Percentiles rank a stretch among this genome's conserved stretches.
Evolutionary conservation across 2,113 vertebrate genomes (phyloP).

Genomic region (Gila orcuttii): DNA sequence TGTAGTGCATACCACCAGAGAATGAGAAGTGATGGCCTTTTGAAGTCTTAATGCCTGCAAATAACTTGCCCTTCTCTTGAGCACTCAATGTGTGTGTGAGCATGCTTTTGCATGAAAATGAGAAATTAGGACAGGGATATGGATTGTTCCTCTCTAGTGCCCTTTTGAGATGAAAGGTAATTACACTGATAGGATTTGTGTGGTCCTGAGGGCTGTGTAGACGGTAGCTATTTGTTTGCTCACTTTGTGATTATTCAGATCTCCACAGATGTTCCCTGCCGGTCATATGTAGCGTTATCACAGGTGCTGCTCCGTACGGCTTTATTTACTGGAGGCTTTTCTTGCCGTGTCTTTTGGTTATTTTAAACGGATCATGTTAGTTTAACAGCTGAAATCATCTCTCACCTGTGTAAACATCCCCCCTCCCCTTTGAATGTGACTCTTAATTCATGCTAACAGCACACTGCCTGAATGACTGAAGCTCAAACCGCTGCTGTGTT

Average conservation of each 20-base stretch:
- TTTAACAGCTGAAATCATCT: slow-evolving; percentile 7
- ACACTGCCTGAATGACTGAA: slow-evolving; percentile 3
- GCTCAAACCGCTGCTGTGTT: slow-evolving; percentile 15
- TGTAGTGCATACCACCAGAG: slow-evolving; percentile 32
- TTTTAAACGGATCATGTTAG: slow-evolving; percentile 29
- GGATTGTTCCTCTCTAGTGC: slow-evolving; percentile 55
- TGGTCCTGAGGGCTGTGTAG: slow-evolving; percentile 23
- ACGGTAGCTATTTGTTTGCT: slow-evolving; percentile 21
- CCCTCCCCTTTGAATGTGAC: not conserved
- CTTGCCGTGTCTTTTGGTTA: slow-evolving; percentile 18
- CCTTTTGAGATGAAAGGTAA: slow-evolving; percentile 56
- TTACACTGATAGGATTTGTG: slow-evolving; percentile 43
- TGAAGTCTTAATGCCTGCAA: slow-evolving; percentile 59
- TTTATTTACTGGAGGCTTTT: slow-evolving; percentile 19
- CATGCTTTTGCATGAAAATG: slow-evolving; percentile 53
- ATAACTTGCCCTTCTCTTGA: slow-evolving; percentile 56
- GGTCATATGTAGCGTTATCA: slow-evolving; percentile 30
- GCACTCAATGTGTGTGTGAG: slow-evolving; percentile 50
- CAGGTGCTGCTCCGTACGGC: slow-evolving; percentile 42
- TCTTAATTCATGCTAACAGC: not conserved
- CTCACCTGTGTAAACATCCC: slow-evolving; percentile 25
- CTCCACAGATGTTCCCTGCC: slow-evolving; percentile 49
- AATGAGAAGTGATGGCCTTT: slow-evolving; percentile 50
- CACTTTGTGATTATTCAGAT: slow-evolving; percentile 46
- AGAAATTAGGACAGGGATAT: slow-evolving; percentile 58